Conservation (phyloP, 2,888 invertebrate species). For the Cephus sareptanus region DNA sequence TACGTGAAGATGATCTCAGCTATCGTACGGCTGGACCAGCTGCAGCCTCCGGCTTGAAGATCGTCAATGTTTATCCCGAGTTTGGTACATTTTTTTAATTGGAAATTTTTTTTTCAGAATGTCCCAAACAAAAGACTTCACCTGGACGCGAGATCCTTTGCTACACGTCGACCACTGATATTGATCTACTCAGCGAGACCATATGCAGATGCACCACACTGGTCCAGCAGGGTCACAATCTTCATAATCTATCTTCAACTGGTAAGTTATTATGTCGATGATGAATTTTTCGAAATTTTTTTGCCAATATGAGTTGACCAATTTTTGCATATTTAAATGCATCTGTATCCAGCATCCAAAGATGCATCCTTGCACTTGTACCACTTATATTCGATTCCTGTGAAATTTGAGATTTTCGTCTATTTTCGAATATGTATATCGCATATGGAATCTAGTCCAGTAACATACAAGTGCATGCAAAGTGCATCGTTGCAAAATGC, state of each 20-base stretch:
- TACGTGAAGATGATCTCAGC: slow-evolving; percentile 44
- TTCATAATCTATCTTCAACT: slow-evolving; percentile 51
- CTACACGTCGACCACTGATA: slow-evolving; percentile 52
- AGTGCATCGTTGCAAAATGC: too few species aligned
- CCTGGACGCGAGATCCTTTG: slow-evolving; percentile 59
- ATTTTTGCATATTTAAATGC: too few species aligned
- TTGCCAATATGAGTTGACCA: too few species aligned
- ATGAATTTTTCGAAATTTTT: too few species aligned
- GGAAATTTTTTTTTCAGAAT: slow-evolving; percentile 45
- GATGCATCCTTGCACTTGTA: slow-evolving; percentile 48
- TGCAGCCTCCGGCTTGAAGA: too few species aligned
- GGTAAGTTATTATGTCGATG: slow-evolving; percentile 43
- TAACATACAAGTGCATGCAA: too few species aligned
- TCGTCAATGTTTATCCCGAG: too few species aligned
- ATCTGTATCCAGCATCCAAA: background rate
- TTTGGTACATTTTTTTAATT: too few species aligned
- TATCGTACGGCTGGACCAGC: background rate
- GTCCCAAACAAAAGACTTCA: slow-evolving; percentile 50
- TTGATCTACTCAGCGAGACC: slow-evolving; percentile 43
- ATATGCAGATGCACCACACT: slow-evolving; percentile 60
- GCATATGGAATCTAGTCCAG: too few species aligned
- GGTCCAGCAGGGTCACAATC: slow-evolving; percentile 58
- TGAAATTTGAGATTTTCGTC: too few species aligned
- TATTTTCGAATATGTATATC: too few species aligned
- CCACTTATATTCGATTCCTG: slow-evolving; percentile 40